Evolutionary conservation across 2,113 vertebrate species (phyloP).

Genomic region (Cranoglanis bouderius): DNA sequence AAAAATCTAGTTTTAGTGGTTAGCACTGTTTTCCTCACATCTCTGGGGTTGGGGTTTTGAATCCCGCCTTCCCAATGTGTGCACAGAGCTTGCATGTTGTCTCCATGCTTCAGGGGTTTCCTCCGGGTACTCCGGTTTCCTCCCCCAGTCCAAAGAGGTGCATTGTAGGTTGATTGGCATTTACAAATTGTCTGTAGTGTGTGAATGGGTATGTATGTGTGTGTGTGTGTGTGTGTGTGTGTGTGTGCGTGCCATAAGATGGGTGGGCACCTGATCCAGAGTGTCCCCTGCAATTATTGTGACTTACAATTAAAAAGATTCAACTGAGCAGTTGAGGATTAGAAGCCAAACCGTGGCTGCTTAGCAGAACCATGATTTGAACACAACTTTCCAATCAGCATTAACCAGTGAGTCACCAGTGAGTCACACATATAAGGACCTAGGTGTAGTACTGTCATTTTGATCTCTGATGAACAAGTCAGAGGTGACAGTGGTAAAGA

Average conservation of each 20-base stretch:
- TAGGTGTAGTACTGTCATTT: background rate
- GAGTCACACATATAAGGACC: background rate
- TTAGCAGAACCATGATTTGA: background rate
- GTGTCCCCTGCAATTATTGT: background rate
- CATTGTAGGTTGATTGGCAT: too few species aligned
- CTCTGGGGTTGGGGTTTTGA: too few species aligned
- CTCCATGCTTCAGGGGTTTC: too few species aligned
- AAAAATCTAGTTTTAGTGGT: background rate
- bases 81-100: too few species aligned
- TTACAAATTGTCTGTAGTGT: too few species aligned
- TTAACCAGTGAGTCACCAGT: background rate
- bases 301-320: background rate
- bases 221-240: too few species aligned
- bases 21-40: too few species aligned
- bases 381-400: background rate
- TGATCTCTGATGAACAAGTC: background rate
- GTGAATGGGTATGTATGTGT: too few species aligned
- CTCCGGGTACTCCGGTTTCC: too few species aligned
- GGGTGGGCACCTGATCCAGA: background rate
- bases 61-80: too few species aligned
- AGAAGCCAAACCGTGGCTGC: background rate
- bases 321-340: background rate
- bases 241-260: too few species aligned
- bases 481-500: background rate
- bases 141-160: too few species aligned